Evolutionary conservation across 2,888 invertebrate genomes (phyloP).

Genomic region (Zygogramma bicolorata): DNA sequence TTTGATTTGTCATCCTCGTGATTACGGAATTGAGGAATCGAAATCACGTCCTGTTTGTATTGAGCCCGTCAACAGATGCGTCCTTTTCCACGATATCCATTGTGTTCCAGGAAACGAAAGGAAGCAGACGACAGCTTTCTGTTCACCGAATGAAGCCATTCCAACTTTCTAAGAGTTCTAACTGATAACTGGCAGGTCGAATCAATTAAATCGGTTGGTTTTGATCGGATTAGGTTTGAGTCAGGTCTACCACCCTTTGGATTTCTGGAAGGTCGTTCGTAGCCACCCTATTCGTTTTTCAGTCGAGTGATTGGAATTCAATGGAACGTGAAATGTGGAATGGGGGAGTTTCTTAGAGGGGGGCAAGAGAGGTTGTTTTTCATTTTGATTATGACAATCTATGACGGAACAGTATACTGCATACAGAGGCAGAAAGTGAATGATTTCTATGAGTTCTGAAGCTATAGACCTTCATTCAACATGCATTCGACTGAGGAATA

Average conservation of each 20-base stretch:
- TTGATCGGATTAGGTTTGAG: not conserved
- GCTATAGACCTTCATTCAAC: too few species aligned
- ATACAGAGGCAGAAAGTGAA: too few species aligned
- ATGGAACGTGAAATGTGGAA: not conserved
- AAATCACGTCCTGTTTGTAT: not conserved
- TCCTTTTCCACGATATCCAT: not conserved
- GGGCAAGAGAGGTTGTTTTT: too few species aligned
- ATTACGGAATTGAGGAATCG: too few species aligned
- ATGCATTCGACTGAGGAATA: too few species aligned
- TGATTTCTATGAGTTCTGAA: too few species aligned
- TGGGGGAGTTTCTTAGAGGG: not conserved
- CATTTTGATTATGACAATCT: too few species aligned
- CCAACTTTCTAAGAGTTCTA: not conserved
- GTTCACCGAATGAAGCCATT: not conserved
- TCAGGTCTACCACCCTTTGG: not conserved
- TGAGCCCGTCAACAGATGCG: not conserved
- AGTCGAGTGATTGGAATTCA: not conserved
- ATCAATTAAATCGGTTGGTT: not conserved
- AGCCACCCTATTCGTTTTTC: not conserved
- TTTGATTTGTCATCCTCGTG: too few species aligned
- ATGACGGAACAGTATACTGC: too few species aligned
- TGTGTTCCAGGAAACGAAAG: not conserved
- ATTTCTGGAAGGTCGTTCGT: not conserved
- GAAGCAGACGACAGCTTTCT: not conserved
- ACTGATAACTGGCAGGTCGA: constrained; percentile 4